These are phyloP conservation scores for Parnassius apollo DNA, from an alignment of 2,888 invertebrate species.

Conservation along the genomic window DNA sequence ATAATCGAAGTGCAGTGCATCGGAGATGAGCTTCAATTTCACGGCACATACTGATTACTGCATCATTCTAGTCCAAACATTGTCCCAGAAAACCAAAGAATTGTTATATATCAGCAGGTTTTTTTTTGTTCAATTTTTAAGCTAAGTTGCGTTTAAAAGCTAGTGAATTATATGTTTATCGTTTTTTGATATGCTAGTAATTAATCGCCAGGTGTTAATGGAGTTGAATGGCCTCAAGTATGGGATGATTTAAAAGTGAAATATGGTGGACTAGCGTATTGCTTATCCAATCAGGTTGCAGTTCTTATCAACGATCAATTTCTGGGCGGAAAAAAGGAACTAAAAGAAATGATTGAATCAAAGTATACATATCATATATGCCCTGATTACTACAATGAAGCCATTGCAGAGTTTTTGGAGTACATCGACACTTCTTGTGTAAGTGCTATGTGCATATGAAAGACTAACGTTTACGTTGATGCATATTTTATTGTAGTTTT, in stretches of 20 bases:
- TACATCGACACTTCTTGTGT: constrained; percentile 68
- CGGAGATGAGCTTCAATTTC: too few relatives aligned
- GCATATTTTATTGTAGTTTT: too few relatives aligned
- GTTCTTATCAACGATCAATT: constrained; percentile 73
- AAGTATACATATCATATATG: constrained; percentile 67
- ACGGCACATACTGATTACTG: too few relatives aligned
- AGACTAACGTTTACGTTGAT: too few relatives aligned
- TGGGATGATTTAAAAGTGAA: constrained; percentile 58
- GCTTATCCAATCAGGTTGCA: constrained; percentile 65
- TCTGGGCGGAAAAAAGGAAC: constrained; percentile 76
- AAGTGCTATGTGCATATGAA: constrained; percentile 36
- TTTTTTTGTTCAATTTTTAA: too few relatives aligned
- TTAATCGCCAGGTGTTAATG: constrained; percentile 49
- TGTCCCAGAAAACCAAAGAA: too few relatives aligned
- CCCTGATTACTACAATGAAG: constrained; percentile 69
- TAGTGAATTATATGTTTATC: neutral
- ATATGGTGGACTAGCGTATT: constrained; percentile 71
- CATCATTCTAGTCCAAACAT: too few relatives aligned
- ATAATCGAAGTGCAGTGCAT: too few relatives aligned
- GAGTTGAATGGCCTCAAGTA: constrained; percentile 64
- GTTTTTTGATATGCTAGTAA: neutral
- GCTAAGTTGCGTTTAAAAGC: neutral
- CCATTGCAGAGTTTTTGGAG: constrained; percentile 60
- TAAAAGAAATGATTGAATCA: constrained; percentile 63
- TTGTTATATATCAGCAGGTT: too few relatives aligned